Conservation (phyloP, 2,113 vertebrate genomes). For the Myodes glareolus region DNA sequence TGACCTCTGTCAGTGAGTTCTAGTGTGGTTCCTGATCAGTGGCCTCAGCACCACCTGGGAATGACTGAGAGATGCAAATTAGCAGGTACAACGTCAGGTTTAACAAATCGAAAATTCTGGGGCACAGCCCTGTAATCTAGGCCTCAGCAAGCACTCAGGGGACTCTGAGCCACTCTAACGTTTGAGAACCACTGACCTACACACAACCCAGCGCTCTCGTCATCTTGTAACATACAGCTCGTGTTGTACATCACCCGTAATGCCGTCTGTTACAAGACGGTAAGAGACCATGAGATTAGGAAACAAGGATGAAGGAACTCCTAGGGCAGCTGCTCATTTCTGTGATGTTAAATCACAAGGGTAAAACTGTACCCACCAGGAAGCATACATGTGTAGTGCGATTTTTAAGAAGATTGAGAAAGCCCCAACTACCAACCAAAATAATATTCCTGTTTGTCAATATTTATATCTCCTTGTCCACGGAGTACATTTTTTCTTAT, state of each 20-base stretch:
- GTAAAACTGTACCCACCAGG: background rate
- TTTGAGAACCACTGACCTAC: background rate
- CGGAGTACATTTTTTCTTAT: background rate
- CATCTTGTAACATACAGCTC: background rate
- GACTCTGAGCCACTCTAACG: background rate
- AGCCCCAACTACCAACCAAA: background rate
- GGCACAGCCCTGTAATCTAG: background rate
- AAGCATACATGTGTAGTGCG: background rate
- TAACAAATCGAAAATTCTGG: background rate
- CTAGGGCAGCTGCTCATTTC: background rate
- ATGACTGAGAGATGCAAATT: background rate
- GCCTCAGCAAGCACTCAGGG: background rate
- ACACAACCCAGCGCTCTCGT: background rate
- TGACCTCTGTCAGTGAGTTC: background rate
- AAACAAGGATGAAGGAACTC: background rate
- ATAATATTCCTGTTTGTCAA: background rate
- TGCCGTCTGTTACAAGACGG: background rate
- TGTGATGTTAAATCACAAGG: slow-evolving; percentile 46
- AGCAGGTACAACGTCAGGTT: background rate
- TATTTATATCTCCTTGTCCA: background rate
- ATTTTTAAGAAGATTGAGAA: slow-evolving; percentile 18
- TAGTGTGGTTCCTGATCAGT: background rate
- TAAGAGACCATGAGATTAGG: background rate
- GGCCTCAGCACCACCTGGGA: slow-evolving; percentile 12
- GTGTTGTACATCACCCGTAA: background rate